These are phyloP conservation scores for Atopsyche davidsoni DNA, from an alignment of 1,140 invertebrate species.

Conservation along the genomic window DNA sequence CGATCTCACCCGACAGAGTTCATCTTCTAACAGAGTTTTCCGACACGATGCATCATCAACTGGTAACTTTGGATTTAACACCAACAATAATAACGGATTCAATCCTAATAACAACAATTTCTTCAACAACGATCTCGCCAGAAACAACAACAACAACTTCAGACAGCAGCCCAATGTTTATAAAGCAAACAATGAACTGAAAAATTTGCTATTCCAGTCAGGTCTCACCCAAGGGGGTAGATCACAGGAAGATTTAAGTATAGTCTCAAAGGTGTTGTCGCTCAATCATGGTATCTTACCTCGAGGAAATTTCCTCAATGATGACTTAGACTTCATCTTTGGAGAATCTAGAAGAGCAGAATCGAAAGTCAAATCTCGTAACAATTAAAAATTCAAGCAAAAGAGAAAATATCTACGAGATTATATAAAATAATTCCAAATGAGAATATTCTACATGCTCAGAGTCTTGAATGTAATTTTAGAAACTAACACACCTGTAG, in stretches of 20 bases:
- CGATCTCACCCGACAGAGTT: slow-evolving; percentile 23
- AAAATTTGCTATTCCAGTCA: slow-evolving; percentile 57
- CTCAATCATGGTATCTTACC: slow-evolving; percentile 57
- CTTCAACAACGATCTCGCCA: slow-evolving; percentile 5
- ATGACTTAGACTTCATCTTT: slow-evolving; percentile 3
- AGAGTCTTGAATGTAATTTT: no score
- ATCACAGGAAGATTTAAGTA: slow-evolving; percentile 66
- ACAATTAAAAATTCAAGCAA: no score
- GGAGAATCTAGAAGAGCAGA: slow-evolving; percentile 17
- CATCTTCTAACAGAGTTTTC: slow-evolving; percentile 42
- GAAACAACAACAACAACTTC: slow-evolving; percentile 16
- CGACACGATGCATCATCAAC: slow-evolving; percentile 40
- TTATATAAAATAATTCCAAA: no score
- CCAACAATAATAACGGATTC: slow-evolving; percentile 34
- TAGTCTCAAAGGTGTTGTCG: slow-evolving; percentile 72
- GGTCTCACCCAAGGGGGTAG: slow-evolving; percentile 51
- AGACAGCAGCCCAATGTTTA: slow-evolving; percentile 16
- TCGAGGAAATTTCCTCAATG: slow-evolving; percentile 6
- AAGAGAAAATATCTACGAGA: no score
- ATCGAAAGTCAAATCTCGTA: slow-evolving; percentile 3
- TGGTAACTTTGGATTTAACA: slow-evolving; percentile 54
- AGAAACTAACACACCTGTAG: no score
- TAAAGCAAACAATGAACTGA: slow-evolving; percentile 53
- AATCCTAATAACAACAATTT: slow-evolving; percentile 21
- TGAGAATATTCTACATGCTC: no score